Evolutionary conservation across 1,140 invertebrate species (phyloP), one percentile per base, ranked within the genome.

Genomic region (Fopius arisanus): DNA sequence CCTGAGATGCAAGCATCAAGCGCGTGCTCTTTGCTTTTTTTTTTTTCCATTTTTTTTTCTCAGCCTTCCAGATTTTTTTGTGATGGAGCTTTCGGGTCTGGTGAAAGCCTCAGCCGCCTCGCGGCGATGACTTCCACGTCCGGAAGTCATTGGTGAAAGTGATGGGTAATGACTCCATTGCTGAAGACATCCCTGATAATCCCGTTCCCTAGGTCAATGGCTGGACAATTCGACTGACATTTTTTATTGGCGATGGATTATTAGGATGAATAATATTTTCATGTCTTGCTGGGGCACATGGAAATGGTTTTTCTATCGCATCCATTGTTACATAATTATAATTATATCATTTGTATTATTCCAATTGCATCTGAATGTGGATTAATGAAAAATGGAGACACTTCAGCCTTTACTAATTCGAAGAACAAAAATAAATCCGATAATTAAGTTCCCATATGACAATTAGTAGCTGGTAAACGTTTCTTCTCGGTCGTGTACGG

Each of bases 401-500:
- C 5, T 21, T 3, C 12, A 54, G 7, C 16, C 3, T 19, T 19
- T 2, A 21, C 21, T 21, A 21, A 54, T 59, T 19, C 23, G 23
- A 81, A 79, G 80, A 81, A 76, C 78, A 67, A 77, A 77, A 81
- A 81, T 78, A 82, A 82, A 81, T 76, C 73, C 75, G 83, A 81
- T 81, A 83, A 84, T 84, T 84, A 85, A 82, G 80, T 82, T 82
- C 79, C 78, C 79, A 83, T 84, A 81, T 85, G 82, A 85, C 84
- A 85, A 85, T 85, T 83, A 84, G 82, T 85, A 84, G 80, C 76
- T 78, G 79, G 82, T 84, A 82, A 85, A 84, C 77, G 82, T 23
- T 77, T 72, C 76, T 72, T 54, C 73, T 51, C 68, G 23, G 54
- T 71, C 67, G 29, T 66, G 31, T 54, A 29, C 66, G 40, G n/a